Evolutionary conservation across 1,140 invertebrate species (phyloP).

Genomic region (Leguminivora glycinivorella): DNA sequence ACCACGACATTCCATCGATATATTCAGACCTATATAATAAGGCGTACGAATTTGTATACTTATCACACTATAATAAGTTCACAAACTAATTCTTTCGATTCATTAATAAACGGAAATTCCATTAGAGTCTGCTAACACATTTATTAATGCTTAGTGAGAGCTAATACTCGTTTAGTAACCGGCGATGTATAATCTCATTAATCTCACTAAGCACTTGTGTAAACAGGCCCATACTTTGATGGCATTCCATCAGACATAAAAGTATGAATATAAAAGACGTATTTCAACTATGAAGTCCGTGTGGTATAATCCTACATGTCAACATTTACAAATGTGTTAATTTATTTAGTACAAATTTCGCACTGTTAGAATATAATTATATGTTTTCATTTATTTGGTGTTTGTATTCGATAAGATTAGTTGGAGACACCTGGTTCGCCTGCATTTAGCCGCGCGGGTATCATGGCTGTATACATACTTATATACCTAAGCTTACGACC

Average conservation of each 20-base stretch:
- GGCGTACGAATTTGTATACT: background rate
- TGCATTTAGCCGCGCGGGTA: conserved; percentile 11
- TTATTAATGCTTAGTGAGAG: too few species aligned
- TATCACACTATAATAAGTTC: too few species aligned
- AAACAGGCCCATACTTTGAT: too few species aligned
- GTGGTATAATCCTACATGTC: background rate
- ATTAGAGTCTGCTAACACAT: background rate
- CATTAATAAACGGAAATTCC: too few species aligned
- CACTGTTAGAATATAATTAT: conserved; percentile 15
- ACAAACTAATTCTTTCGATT: too few species aligned
- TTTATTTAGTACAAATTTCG: conserved; percentile 29
- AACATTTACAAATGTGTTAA: conserved; percentile 20
- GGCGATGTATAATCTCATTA: too few species aligned
- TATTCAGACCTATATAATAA: background rate
- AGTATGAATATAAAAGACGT: background rate
- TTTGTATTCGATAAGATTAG: background rate
- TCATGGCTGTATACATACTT: conserved; percentile 3
- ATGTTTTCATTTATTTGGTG: conserved; percentile 18
- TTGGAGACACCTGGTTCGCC: background rate
- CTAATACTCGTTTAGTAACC: too few species aligned
- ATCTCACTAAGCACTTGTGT: too few species aligned
- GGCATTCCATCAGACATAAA: too few species aligned
- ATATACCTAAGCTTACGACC: conserved; percentile 18
- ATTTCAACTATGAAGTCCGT: background rate
- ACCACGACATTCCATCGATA: background rate